A percentile compares a stretch with the other conserved stretches of the same genome.
Conservation (phyloP, 2,797 vertebrate species). For the Silurus lanzhouensis region DNA sequence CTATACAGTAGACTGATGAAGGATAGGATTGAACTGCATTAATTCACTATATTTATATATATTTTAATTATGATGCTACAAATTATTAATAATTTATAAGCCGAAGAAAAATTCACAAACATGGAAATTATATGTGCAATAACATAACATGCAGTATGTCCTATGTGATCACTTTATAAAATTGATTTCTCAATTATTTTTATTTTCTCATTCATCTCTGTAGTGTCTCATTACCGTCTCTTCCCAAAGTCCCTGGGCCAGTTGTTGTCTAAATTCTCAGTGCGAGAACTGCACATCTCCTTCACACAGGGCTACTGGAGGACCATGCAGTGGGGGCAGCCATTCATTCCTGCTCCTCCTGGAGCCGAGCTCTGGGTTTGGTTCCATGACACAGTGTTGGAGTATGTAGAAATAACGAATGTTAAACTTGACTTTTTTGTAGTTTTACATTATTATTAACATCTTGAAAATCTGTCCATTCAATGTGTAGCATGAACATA, state of each 20-base stretch:
- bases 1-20: not conserved
- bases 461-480: not conserved
- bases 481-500: not conserved
- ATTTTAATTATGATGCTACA: not conserved
- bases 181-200: not conserved
- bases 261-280: conserved; percentile 90
- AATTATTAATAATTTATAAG: not conserved
- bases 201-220: not conserved
- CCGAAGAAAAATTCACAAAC: not conserved
- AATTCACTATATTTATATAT: not conserved
- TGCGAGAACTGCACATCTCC: conserved; percentile 91
- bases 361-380: conserved; percentile 96
- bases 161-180: not conserved
- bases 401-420: conserved; percentile 78
- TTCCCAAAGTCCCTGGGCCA: conserved; percentile 95
- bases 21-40: not conserved
- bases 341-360: conserved; percentile 86
- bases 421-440: not conserved
- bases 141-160: not conserved
- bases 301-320: conserved; percentile 98
- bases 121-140: not conserved
- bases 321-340: conserved; percentile 91
- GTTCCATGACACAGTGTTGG: conserved; percentile 89
- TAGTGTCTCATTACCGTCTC: conserved; percentile 94
- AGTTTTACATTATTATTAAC: not conserved